These are phyloP conservation scores for Paragorgia papillata DNA, from an alignment of 92 coral and sea anemone genomes.

Conservation along the genomic window DNA sequence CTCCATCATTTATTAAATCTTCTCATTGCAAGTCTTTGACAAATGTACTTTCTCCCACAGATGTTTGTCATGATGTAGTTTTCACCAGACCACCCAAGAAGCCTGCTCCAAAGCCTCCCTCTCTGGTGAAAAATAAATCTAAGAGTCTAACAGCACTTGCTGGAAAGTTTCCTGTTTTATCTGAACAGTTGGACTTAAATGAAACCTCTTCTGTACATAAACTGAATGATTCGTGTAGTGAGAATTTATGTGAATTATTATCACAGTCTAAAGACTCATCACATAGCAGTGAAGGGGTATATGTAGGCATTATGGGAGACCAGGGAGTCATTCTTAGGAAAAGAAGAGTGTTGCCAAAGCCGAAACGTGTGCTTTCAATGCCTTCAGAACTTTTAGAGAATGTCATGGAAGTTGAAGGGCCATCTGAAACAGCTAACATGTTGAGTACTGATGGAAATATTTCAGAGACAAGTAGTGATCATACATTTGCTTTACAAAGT, in stretches of 20 bases:
- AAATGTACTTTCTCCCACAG: background rate
- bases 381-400: constrained; percentile 36
- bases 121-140: constrained; percentile 24
- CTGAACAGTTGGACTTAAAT: constrained; percentile 29
- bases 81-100: constrained; percentile 39
- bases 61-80: constrained; percentile 29
- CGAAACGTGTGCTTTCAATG: constrained; percentile 36
- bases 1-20: constrained; percentile 3
- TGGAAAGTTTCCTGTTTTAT: constrained; percentile 30
- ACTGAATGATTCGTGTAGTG: constrained; percentile 37
- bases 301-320: constrained; percentile 36
- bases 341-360: constrained; percentile 3
- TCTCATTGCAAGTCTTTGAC: constrained; percentile 20
- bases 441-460: background rate
- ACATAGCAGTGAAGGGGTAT: constrained; percentile 40
- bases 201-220: constrained; percentile 36
- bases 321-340: constrained; percentile 44
- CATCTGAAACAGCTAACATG: background rate
- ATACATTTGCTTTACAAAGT: background rate
- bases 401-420: constrained; percentile 25
- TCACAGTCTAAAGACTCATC: constrained; percentile 37
- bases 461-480: constrained; percentile 9
- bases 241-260: constrained; percentile 29
- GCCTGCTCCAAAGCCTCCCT: constrained; percentile 46
- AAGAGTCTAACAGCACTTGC: constrained; percentile 26